Percentiles rank a stretch among this genome's conserved stretches.
These are phyloP conservation scores for Catocala fraxini DNA, from an alignment of 2,888 invertebrate species.

Conservation along the genomic window DNA sequence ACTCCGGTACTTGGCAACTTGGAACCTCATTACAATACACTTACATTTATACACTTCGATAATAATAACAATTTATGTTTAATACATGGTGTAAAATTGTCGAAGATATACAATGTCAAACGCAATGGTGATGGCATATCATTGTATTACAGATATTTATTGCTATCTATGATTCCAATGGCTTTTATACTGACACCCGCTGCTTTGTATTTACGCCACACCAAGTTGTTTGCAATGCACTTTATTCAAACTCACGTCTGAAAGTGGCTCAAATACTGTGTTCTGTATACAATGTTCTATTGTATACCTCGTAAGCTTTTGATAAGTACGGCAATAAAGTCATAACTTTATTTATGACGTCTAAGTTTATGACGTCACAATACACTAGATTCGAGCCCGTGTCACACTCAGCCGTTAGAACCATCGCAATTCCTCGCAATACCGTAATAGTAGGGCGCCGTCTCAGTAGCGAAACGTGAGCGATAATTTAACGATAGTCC, in stretches of 20 bases:
- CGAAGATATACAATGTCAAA: neutral
- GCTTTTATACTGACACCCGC: conserved; percentile 16
- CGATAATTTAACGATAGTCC: conserved; percentile 83
- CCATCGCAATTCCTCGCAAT: conserved; percentile 60
- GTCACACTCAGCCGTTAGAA: conserved; percentile 45
- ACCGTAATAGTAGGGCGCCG: conserved; percentile 71
- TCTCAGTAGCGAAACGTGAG: conserved; percentile 84
- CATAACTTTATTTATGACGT: conserved; percentile 33
- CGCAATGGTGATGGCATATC: neutral
- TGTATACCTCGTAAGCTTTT: conserved; percentile 16
- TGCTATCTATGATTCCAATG: neutral
- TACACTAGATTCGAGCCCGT: conserved; percentile 43
- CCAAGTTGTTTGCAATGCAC: neutral
- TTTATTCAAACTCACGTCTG: conserved; percentile 11
- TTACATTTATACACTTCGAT: no score
- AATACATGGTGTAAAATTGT: neutral
- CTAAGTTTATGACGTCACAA: conserved; percentile 36
- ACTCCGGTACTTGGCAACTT: no score
- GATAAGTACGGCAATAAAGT: conserved; percentile 22
- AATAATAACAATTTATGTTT: neutral
- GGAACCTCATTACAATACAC: no score
- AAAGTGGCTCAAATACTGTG: conserved; percentile 17
- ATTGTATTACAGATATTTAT: conserved; percentile 4
- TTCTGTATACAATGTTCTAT: conserved; percentile 4
- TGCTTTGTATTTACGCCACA: conserved; percentile 2